phyloP scores from a whole-genome alignment of 2,888 invertebrate genomes.

The Agonopterix arenella region DNA sequence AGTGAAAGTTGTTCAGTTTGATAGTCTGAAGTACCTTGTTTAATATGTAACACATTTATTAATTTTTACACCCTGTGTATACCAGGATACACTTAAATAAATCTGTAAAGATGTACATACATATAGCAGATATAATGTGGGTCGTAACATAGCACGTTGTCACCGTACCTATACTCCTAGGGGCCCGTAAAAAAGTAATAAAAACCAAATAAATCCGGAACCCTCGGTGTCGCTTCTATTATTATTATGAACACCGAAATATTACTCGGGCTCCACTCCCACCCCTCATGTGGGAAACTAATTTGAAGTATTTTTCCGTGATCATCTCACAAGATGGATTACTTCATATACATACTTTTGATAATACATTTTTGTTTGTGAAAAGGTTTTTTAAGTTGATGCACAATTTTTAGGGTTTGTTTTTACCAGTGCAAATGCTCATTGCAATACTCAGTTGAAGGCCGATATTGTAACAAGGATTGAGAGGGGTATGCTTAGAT shows the following conservation, averaged over 20 bases:
- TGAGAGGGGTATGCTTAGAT: too few species aligned
- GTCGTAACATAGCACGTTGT: constrained; percentile 48
- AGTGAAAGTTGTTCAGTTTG: too few species aligned
- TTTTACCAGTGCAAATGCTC: too few species aligned
- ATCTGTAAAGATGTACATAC: background rate
- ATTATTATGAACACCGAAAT: constrained; percentile 70
- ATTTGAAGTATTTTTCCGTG: constrained; percentile 24
- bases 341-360: background rate
- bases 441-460: too few species aligned
- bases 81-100: too few species aligned
- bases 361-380: background rate
- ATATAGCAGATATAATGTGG: constrained; percentile 12
- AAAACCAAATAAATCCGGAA: constrained; percentile 67
- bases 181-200: constrained; percentile 72
- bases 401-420: too few species aligned
- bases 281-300: constrained; percentile 22
- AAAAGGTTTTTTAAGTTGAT: too few species aligned
- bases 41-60: too few species aligned
- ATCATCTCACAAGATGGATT: constrained; percentile 9
- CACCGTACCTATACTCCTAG: constrained; percentile 35
- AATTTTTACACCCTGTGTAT: too few species aligned
- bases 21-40: too few species aligned
- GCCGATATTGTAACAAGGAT: too few species aligned
- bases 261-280: constrained; percentile 37
- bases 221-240: constrained; percentile 52